Conservation (phyloP, 2,113 vertebrate genomes). For the Butorides virescens region DNA sequence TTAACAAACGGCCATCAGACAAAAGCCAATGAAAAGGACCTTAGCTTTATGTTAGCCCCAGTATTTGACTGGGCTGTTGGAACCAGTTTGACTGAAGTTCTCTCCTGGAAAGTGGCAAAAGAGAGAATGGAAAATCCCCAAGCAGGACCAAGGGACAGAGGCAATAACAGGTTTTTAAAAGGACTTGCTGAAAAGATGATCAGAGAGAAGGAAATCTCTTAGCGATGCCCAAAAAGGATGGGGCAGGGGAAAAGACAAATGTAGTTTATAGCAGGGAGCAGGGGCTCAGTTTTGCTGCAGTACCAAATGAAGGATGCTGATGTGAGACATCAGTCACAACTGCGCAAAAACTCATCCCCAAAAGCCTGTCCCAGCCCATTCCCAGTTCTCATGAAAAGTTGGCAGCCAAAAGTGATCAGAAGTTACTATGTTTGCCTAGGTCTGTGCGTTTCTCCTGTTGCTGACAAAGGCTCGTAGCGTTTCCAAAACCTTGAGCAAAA, state of each 20-base stretch:
- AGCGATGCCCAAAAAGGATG: background rate
- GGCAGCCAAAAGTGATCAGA: background rate
- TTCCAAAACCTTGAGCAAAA: background rate
- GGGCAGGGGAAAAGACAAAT: background rate
- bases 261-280: background rate
- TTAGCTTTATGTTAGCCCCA: background rate
- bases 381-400: background rate
- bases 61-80: background rate
- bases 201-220: background rate
- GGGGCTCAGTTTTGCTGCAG: background rate
- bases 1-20: background rate
- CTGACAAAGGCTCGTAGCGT: background rate
- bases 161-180: background rate
- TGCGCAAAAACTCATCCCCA: background rate
- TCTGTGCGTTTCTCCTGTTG: background rate
- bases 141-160: background rate
- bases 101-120: background rate
- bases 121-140: background rate
- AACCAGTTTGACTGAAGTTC: background rate
- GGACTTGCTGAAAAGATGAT: background rate
- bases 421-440: background rate
- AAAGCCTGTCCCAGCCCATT: background rate
- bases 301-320: background rate
- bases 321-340: background rate
- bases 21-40: background rate